These are phyloP conservation scores for Chirona hameri DNA, from an alignment of 2,888 invertebrate species.

Conservation along the genomic window DNA sequence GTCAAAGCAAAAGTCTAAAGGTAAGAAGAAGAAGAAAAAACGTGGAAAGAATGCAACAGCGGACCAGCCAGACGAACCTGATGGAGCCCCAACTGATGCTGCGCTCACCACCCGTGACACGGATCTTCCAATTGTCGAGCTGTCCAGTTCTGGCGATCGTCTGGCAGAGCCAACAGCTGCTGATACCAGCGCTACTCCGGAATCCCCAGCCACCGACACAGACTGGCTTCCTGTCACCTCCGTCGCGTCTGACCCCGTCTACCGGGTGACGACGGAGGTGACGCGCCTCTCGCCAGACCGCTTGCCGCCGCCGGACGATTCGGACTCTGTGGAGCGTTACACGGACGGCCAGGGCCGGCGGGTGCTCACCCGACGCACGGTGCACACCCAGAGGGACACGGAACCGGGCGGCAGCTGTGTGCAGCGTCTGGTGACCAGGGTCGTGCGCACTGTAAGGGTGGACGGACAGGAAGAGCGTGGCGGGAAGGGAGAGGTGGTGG, in stretches of 20 bases:
- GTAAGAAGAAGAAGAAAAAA: not conserved
- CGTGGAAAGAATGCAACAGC: not conserved
- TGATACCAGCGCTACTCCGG: not conserved
- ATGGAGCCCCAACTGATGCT: no score
- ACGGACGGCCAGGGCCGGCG: not conserved
- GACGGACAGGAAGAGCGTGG: not conserved
- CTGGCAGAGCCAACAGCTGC: not conserved
- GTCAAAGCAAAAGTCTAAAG: not conserved
- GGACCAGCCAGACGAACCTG: not conserved
- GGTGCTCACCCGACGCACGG: not conserved
- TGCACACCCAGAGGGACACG: not conserved
- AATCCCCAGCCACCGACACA: not conserved
- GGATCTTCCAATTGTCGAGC: no score
- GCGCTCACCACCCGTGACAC: no score
- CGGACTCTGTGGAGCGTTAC: not conserved
- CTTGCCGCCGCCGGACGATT: not conserved
- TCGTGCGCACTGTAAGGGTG: not conserved
- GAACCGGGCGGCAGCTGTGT: not conserved
- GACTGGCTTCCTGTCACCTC: not conserved
- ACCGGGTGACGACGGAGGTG: not conserved
- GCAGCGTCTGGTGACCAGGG: not conserved
- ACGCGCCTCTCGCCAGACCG: not conserved
- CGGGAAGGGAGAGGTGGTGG: not conserved
- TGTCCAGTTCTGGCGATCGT: not conserved
- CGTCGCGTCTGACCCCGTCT: not conserved